These are phyloP conservation scores for Centrocercus urophasianus DNA, from an alignment of 2,113 vertebrate genomes.

Conservation along the genomic window DNA sequence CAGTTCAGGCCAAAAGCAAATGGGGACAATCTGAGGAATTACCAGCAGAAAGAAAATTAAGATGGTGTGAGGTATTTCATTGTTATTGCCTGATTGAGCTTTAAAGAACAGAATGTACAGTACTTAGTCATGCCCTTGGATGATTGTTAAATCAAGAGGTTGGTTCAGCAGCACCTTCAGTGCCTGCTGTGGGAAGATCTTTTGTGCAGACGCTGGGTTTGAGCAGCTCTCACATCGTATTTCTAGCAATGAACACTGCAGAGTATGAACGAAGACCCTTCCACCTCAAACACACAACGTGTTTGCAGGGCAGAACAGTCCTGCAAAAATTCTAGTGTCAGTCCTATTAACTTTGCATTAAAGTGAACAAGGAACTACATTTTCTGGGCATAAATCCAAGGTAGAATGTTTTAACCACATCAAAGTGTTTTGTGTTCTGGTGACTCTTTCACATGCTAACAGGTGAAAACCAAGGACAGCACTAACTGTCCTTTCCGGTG, in stretches of 20 bases:
- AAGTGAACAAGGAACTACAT: neutral
- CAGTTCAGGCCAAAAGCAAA: neutral
- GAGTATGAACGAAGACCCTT: neutral
- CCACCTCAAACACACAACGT: neutral
- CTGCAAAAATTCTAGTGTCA: neutral
- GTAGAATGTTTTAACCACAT: neutral
- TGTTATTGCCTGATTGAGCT: neutral
- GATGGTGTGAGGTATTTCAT: neutral
- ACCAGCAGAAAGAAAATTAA: neutral
- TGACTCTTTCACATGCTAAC: neutral
- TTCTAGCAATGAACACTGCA: neutral
- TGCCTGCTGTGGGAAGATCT: neutral
- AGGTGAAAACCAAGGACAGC: neutral
- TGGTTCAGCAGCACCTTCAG: neutral
- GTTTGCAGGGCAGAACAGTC: neutral
- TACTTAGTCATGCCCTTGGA: neutral
- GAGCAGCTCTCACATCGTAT: neutral
- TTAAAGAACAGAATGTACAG: neutral
- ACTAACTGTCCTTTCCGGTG: neutral
- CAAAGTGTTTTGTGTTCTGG: neutral
- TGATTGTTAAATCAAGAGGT: neutral
- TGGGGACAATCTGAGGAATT: neutral
- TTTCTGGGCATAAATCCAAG: slow-evolving; percentile 11
- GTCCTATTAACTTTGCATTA: neutral
- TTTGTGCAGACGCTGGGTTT: neutral